Percentiles rank a stretch among this genome's conserved stretches.
Evolutionary conservation across 2,113 vertebrate genomes (phyloP).

Genomic region (Monarcha castaneiventris): DNA sequence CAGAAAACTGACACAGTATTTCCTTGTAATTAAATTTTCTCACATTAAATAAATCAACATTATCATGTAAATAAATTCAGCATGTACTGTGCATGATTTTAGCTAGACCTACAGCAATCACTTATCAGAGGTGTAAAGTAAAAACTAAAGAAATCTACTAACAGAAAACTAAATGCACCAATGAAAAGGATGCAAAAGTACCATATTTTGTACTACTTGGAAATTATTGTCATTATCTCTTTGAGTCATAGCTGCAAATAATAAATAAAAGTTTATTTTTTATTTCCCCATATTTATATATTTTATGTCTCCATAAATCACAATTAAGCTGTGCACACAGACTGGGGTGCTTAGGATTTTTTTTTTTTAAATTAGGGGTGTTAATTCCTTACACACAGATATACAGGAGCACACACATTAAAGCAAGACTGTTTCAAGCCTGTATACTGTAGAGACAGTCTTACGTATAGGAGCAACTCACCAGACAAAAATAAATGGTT

Average conservation of each 20-base stretch:
- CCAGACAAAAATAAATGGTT: background rate
- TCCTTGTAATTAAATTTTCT: background rate
- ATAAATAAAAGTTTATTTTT: background rate
- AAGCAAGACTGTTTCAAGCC: background rate
- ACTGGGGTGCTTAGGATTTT: background rate
- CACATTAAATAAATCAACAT: background rate
- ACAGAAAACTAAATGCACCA: background rate
- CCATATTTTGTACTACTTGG: background rate
- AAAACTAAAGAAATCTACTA: background rate
- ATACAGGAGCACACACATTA: background rate
- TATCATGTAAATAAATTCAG: background rate
- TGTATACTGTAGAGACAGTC: background rate
- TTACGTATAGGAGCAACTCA: background rate
- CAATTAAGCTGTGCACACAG: background rate
- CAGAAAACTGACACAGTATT: background rate
- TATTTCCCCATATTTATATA: no score
- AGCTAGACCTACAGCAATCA: background rate
- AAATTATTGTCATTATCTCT: background rate
- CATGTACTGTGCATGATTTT: background rate
- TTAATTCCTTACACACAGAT: background rate
- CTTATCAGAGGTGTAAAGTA: background rate
- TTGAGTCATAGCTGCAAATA: background rate
- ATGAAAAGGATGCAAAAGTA: background rate
- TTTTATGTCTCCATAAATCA: background rate
- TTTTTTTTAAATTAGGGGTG: background rate